Evolutionary conservation across 1,140 invertebrate genomes (phyloP).

Genomic region (Plectus sambesii): DNA sequence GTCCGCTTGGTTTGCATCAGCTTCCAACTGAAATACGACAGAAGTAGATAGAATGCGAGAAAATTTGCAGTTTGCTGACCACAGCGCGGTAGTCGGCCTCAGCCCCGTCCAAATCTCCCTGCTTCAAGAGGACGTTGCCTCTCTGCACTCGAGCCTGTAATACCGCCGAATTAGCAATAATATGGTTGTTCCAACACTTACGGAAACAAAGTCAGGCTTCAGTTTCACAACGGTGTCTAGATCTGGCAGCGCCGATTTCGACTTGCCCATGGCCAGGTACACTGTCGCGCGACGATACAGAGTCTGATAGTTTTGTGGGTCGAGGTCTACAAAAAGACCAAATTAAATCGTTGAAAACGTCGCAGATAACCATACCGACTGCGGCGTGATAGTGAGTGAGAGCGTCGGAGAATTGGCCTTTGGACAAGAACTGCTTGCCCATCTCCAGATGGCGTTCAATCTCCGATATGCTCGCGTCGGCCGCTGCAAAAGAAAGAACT

Average conservation of each 20-base stretch:
- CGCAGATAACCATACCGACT: constrained; percentile 61
- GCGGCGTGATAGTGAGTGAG: constrained; percentile 94
- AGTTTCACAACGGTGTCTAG: constrained; percentile 79
- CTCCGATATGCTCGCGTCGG: constrained; percentile 53
- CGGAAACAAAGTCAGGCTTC: constrained; percentile 80
- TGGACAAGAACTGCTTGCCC: constrained; percentile 74
- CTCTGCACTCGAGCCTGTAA: constrained; percentile 67
- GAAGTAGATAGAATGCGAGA: too few relatives aligned
- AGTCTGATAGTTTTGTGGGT: constrained; percentile 87
- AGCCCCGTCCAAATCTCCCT: constrained; percentile 60
- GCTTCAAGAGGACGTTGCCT: constrained; percentile 59
- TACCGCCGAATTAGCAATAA: too few relatives aligned
- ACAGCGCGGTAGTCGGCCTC: constrained; percentile 60
- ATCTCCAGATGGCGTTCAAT: constrained; percentile 82
- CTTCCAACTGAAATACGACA: constrained; percentile 53
- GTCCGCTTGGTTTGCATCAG: constrained; percentile 66
- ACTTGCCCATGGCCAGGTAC: constrained; percentile 86
- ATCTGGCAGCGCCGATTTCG: constrained; percentile 83
- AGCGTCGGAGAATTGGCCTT: constrained; percentile 86
- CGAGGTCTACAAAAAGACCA: constrained; percentile 63
- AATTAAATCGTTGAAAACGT: constrained; percentile 11
- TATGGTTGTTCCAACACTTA: too few relatives aligned
- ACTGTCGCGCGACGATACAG: constrained; percentile 73
- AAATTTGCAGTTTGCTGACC: constrained; percentile 54
- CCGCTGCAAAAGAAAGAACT: constrained; percentile 19